Base-by-base conservation (phyloP, 2,113 vertebrate species). In the Lophius piscatorius region DNA sequence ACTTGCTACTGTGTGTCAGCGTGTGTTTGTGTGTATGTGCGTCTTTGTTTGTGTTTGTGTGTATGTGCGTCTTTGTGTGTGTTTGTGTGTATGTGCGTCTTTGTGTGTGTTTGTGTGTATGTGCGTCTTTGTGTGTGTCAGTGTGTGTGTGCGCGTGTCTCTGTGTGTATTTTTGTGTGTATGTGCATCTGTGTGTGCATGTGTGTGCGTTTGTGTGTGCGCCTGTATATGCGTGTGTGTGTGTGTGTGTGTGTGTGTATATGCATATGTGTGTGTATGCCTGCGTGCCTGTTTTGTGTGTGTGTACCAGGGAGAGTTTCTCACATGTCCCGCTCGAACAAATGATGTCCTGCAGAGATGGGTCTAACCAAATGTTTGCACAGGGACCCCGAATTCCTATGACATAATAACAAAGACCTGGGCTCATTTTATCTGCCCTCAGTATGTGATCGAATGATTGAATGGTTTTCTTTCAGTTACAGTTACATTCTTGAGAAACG, bases 281-380 rank as follows among this genome's bases (percentile, higher is more conserved):
- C n/a, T n/a, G n/a, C n/a, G n/a, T n/a, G n/a, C n/a, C n/a, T n/a
- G n/a, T n/a, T 57, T 64, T 59, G 54, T 42, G 44, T 42, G 39
- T 28, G 24, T 69, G 29, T 38, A 9, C 29, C 29, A 31, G 29
- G 29, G 29, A 54, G 46, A n/a, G 69, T 46, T 52, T 69, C 49
- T 76, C 54, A 66, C 62, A 74, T 47, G 40, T 54, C 60, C 74
- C 63, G 62, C 66, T 38, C 46, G 59, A 39, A 76, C 62, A 80
- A 57, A 64, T 85, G 67, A 82, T 84, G 73, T 86, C 73, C 44
- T 36, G 2, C 21, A 50, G 51, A 75, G 40, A 56, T 54, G 57
- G 34, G 62, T 65, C 78, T 74, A 33, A 52, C 59, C 55, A 88
- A 78, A 83, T 78, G 70, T 83, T 63, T 85, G 72, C 59, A 66